Base-by-base conservation (phyloP, 2,797 vertebrate species). In the Rhinogobio ventralis region DNA sequence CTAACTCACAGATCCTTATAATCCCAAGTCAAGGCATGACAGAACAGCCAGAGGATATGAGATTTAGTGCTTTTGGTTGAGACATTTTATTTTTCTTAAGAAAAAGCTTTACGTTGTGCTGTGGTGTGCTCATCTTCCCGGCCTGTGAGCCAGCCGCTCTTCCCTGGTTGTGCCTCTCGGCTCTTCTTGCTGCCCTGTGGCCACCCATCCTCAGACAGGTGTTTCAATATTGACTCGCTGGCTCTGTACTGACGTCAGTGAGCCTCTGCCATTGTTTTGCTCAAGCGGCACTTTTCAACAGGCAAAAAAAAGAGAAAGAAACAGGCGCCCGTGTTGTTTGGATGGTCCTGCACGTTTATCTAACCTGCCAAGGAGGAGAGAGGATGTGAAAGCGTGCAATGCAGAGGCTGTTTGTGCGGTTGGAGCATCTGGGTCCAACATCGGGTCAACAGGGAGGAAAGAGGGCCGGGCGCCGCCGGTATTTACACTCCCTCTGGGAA, bases 221-320 rank as follows among this genome's bases (percentile, higher is more conserved):
- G 93, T 93, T 93, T 91, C 91, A 93, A 92, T 93, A 93, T 94
- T 93, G 93, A 90, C 91, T 88, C 72, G 33, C 51, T 81, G 75
- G 78, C 78, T 87, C 82, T 89, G 28, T 79, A 81, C 71, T 89
- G 71, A 89, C 91, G 91, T 93, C 91, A 89, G 45, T 19, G 36
- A 74, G 51, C 62, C 83, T 19, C 73, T 19, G 55, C 67, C 90
- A 89, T 92, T 92, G 88, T 92, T 87, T 75, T 89, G 83, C 33
- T 62, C 78, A 14, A 64, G 72, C 36, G n/a, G 86, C 84, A 82
- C 86, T 85, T 88, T 75, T 89, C 86, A 89, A 68, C 82, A 14
- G 46, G 46, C 66, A 42, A 45, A 71, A 74, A 79, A 68, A 69
- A 75, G 66, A 49, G 8, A 68, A 49, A 76, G 39, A 82, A 33